Percentiles rank a stretch among this genome's conserved stretches.
Evolutionary conservation across 1,140 invertebrate species (phyloP).

Genomic region (Dendroctonus ponderosae): DNA sequence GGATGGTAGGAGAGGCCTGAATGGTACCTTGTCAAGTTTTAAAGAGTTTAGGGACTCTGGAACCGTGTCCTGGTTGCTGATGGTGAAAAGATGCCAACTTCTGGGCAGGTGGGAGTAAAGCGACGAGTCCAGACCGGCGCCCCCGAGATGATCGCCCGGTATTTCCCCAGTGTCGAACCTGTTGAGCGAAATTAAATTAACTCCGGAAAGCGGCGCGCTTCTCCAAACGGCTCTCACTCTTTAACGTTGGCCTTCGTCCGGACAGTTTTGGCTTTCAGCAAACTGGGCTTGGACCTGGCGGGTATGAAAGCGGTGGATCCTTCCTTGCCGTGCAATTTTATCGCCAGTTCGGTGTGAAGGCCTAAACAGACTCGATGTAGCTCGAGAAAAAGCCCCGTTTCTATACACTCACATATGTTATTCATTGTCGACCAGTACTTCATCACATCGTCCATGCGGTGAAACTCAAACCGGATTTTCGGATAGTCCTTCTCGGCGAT

Average conservation of each 20-base stretch:
- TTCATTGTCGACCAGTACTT: conserved; percentile 75
- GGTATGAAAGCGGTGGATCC: no score
- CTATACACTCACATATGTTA: conserved; percentile 59
- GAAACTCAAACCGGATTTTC: conserved; percentile 58
- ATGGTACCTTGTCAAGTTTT: conserved; percentile 17
- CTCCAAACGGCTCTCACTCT: conserved; percentile 17
- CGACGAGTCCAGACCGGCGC: conserved; percentile 69
- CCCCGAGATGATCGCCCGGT: conserved; percentile 71
- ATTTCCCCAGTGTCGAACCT: conserved; percentile 58
- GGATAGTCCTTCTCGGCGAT: conserved; percentile 62
- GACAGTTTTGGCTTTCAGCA: conserved; percentile 49
- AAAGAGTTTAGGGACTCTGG: conserved; percentile 1
- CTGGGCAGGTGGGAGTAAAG: conserved; percentile 68
- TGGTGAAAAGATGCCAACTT: conserved; percentile 59
- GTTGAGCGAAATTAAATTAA: conserved; percentile 3
- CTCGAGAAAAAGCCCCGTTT: neutral
- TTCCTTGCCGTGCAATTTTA: no score
- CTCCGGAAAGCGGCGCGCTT: no score
- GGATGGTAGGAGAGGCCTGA: no score
- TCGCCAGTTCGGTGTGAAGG: no score
- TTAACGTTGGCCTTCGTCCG: conserved; percentile 53
- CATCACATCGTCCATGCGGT: conserved; percentile 57
- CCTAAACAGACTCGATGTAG: no score
- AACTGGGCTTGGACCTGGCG: conserved; percentile 54
- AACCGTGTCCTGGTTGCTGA: neutral